These are phyloP conservation scores for Hymenopus coronatus DNA, from an alignment of 2,888 invertebrate species.

Conservation along the genomic window DNA sequence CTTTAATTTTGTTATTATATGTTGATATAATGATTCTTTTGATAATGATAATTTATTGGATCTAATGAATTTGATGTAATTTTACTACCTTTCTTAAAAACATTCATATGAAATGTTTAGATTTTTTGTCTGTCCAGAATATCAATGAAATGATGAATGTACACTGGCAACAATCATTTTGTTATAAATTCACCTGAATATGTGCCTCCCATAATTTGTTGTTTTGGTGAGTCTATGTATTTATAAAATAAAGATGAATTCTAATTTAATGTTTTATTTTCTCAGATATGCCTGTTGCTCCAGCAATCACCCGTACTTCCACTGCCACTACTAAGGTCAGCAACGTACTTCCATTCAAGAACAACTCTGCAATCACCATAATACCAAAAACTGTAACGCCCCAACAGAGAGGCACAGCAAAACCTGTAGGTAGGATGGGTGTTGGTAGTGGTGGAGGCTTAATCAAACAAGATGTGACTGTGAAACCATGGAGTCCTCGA, in stretches of 20 bases:
- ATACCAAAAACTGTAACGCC: constrained; percentile 49
- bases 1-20: no score
- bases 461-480: constrained; percentile 15
- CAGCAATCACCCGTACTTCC: constrained; percentile 7
- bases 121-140: no score
- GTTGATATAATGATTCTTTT: no score
- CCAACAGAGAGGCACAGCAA: not conserved
- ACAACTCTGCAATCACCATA: constrained; percentile 60
- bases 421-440: constrained; percentile 3
- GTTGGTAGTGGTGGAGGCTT: not conserved
- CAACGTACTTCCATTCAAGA: constrained; percentile 47
- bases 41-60: no score
- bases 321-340: constrained; percentile 20
- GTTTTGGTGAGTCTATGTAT: no score
- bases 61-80: no score
- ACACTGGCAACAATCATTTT: no score
- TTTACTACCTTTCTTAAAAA: no score
- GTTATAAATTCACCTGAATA: no score
- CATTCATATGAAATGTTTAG: no score
- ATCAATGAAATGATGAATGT: no score
- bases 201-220: no score
- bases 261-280: not conserved
- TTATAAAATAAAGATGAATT: not conserved
- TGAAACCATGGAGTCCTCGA: constrained; percentile 18
- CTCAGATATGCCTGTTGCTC: constrained; percentile 7